These are phyloP conservation scores for Spea multiplicata DNA, from an alignment of 2,113 vertebrate genomes.

Conservation along the genomic window DNA sequence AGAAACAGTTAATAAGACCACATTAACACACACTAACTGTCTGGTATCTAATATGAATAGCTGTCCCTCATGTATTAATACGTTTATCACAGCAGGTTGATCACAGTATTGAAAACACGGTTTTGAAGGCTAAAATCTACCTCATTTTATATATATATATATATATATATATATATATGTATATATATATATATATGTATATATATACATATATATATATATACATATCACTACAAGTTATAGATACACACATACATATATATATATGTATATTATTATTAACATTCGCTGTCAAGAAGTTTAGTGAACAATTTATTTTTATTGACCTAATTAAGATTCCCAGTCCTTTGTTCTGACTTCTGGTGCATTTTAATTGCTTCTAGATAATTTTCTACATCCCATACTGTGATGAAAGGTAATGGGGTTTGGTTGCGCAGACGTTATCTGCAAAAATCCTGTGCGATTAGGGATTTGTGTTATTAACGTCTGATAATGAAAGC, in stretches of 20 bases:
- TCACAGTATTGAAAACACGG: neutral
- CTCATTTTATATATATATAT: too few relatives aligned
- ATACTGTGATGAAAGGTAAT: constrained; percentile 20
- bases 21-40: neutral
- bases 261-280: too few relatives aligned
- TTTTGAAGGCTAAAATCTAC: neutral
- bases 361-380: constrained; percentile 22
- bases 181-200: neutral
- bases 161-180: neutral
- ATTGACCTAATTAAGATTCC: constrained; percentile 2
- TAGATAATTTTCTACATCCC: neutral
- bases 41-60: neutral
- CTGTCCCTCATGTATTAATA: neutral
- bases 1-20: neutral
- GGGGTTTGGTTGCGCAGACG: constrained; percentile 5
- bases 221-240: neutral
- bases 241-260: neutral
- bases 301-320: neutral
- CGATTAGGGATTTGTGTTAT: too few relatives aligned
- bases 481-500: too few relatives aligned
- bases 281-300: neutral
- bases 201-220: too few relatives aligned
- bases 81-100: neutral
- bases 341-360: neutral
- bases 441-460: neutral